These are phyloP conservation scores for Gastracanthus pulcherrimus DNA, from an alignment of 2,888 invertebrate genomes.

Conservation along the genomic window DNA sequence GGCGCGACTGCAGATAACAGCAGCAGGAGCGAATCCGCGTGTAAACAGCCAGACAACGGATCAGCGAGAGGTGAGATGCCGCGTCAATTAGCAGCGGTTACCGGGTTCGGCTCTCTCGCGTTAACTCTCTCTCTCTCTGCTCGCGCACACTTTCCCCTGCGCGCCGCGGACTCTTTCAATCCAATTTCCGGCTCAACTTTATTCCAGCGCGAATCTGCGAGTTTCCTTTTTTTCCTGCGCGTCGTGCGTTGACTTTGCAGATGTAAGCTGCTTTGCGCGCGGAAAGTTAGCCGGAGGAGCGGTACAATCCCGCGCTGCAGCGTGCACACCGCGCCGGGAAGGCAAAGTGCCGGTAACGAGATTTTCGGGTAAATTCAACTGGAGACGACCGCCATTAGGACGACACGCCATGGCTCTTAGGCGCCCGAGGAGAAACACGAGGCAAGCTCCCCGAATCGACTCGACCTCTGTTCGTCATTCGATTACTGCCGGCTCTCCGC, in stretches of 20 bases:
- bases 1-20: no score
- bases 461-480: background rate
- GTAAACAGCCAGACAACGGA: background rate
- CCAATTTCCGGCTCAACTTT: background rate
- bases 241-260: background rate
- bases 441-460: background rate
- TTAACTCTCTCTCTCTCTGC: no score
- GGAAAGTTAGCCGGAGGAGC: background rate
- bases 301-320: background rate
- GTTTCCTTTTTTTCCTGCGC: background rate
- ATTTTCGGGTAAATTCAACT: conserved; percentile 68
- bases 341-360: conserved; percentile 60
- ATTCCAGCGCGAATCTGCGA: background rate
- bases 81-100: background rate
- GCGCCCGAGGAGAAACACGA: conserved; percentile 17
- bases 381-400: conserved; percentile 69
- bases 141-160: no score
- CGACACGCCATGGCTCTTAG: conserved; percentile 71
- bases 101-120: background rate
- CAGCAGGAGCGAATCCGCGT: no score
- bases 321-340: background rate
- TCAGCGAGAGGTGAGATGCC: background rate
- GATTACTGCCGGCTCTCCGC: background rate
- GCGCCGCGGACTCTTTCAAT: no score
- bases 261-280: background rate